Evolutionary conservation across 2,113 vertebrate species (phyloP), one percentile per base, ranked within the genome.

Genomic region (Carassius auratus): DNA sequence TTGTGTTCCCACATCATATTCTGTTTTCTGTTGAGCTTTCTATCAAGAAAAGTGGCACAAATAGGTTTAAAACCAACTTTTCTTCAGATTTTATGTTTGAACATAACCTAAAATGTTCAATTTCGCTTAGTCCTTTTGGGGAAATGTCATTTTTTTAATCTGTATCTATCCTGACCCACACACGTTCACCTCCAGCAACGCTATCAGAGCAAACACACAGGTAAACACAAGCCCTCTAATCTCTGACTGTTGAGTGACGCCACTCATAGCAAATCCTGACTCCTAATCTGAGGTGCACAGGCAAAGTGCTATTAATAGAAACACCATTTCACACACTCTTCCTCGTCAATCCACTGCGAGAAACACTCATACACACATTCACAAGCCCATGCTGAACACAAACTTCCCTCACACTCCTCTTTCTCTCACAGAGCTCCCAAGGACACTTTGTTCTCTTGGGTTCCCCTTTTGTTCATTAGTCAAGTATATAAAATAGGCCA

Each of bases 281-380:
- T 87, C 84, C 61, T 87, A 89, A 89, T 89, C 88, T 87, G 79
- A 84, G 83, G 86, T 74, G 71, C 86, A 76, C 81, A 86, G 81
- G 61, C 12, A 62, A 85, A 77, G 83, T 23, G 76, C 33, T 89
- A 89, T 89, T 89, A 82, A 84, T 87, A 89, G 88, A 77, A 66
- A 73, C 74, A 81, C 66, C 74, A 75, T 85, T 84, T 55, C 76
- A 86, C 38, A 64, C 87, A 69, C 74, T 62, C 73, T 69, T 84
- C 36, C 48, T 79, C 12, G 14, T 68, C 76, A 71, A 52, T 66
- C 52, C 38, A 52, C 68, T 76, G 59, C 59, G 12, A 66, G 57
- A 76, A 59, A 42, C 78, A 30, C 76, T 62, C 8, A 19, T 74
- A 59, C 21, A 87, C 68, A 69, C 61, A 21, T 62, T 71, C n/a